Conservation (phyloP, 2,888 invertebrate genomes). For the Hypomecis atomaria region DNA sequence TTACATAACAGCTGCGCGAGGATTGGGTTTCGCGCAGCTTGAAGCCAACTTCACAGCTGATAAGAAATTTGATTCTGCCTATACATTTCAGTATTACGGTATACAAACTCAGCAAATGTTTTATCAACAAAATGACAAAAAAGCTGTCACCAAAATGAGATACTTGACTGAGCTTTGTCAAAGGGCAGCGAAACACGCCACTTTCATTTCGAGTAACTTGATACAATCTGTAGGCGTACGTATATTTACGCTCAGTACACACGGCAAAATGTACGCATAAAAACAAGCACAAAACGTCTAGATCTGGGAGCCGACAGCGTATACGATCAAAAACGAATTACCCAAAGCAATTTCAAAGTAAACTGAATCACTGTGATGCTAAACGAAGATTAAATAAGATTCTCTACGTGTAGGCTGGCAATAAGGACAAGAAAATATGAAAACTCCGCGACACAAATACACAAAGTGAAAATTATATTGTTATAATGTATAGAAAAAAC, state of each 20-base stretch:
- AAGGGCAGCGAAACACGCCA: slow-evolving; percentile 27
- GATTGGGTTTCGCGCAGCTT: too few relatives aligned
- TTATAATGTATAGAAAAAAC: too few relatives aligned
- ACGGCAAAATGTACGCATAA: slow-evolving; percentile 25
- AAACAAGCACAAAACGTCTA: slow-evolving; percentile 11
- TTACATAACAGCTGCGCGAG: too few relatives aligned
- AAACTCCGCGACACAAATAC: not conserved
- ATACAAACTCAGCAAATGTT: not conserved
- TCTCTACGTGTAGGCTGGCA: slow-evolving; percentile 8
- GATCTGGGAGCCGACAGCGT: slow-evolving; percentile 1
- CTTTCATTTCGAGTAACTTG: slow-evolving; percentile 32
- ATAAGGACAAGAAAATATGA: not conserved
- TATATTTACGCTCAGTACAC: slow-evolving; percentile 30
- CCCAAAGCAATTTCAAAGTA: slow-evolving; percentile 27
- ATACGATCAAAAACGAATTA: slow-evolving; percentile 21
- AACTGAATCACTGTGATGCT: slow-evolving; percentile 25
- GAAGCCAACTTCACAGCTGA: too few relatives aligned
- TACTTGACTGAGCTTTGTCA: slow-evolving; percentile 21
- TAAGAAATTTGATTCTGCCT: too few relatives aligned
- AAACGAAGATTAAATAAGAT: slow-evolving; percentile 16
- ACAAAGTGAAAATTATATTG: not conserved
- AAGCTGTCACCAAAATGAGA: slow-evolving; percentile 16
- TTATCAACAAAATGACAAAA: slow-evolving; percentile 6
- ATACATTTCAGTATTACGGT: not conserved
- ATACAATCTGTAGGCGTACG: slow-evolving; percentile 31